Evolutionary conservation across 1,140 invertebrate genomes (phyloP), one percentile per base, ranked within the genome.

Genomic region (Drosophila paulistorum): DNA sequence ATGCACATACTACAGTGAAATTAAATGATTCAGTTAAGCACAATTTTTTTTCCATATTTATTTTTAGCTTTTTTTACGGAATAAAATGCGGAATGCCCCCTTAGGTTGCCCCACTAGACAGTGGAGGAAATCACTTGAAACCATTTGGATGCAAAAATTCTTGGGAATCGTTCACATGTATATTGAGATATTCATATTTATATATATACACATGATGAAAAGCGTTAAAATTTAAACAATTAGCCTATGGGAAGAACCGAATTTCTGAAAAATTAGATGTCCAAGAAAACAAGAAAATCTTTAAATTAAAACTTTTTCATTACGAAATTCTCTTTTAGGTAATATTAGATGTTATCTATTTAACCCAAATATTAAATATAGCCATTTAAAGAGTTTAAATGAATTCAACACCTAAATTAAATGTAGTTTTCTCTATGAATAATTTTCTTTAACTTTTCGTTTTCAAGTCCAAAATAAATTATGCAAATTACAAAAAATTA

Each of bases 1-100:
- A 67, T 42, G 62, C 61, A 39, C 20, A 72, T 37, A 42, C 63
- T 51, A 51, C 7, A 14, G 20, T 48, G 45, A 51, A 51, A 51
- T 51, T 11, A 51, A 51, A 51, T 51, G 45, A 51, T 51, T 51
- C 45, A 51, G 45, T 51, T 51, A 23, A 23, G 45, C 17, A 51
- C 45, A 48, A 17, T 51, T 51, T 23, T 51, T 10, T 23, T 51
- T 20, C 30, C 30, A 17, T 17, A 1, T 23, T 11, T 51, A 51
- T 51, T 51, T 51, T 51, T 51, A 51, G 45, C 2, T 11, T 51
- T 51, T 37, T 37, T 37, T 51, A 51, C 45, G 20, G 45, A 48
- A 48, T 48, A 7, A 48, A 48, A 20, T 48, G 14, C 30, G 30
- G 45, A 51, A 51, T 51, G 45, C 45, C 45, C 45, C 45, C 14